Evolutionary conservation across 2,797 vertebrate species (phyloP), one percentile per base, ranked within the genome.

Genomic region (Malurus splendens): DNA sequence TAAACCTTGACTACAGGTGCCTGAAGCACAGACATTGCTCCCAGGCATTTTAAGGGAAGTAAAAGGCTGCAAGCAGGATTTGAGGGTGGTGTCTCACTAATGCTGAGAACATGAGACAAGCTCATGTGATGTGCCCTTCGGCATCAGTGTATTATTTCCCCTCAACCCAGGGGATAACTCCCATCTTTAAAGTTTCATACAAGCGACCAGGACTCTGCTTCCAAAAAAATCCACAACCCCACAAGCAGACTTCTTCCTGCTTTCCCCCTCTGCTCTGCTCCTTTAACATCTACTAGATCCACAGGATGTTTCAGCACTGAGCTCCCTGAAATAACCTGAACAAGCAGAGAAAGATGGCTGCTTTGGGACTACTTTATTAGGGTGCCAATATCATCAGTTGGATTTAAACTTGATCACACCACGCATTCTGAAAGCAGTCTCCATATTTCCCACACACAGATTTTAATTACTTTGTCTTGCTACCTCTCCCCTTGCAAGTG

Each of bases 401-500:
- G 7, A 30, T 47, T 86, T 65, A 44, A 59, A 25, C 11, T 67
- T 2, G 45, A 7, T 45, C 28, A 50, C 12, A 42, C 4, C 30
- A 39, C 2, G 66, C 13, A 66, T 15, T 4, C 30, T 3, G 11
- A 44, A 51, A 59, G 75, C 33, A 51, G 24, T 14, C 28, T 80
- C 33, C 41, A 52, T 8, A 61, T 39, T 50, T 84, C 38, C 41
- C 14, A 64, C 3, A 5, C 2, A 3, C 1, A n/a, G 4, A n/a
- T 60, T 81, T 80, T 28, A 65, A 28, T 10, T 61, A 41, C 10
- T 76, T 18, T 36, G 13, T 24, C 14, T 67, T 12, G 19, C 18
- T 7, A 45, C 1, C 6, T 5, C 9, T 8, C 0, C 3, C 6
- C 14, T 24, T 20, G 5, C 1, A 72, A 42, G 14, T 5, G 15